Base-by-base conservation (phyloP, 2,797 vertebrate genomes). In the Sebastes wilsoni region DNA sequence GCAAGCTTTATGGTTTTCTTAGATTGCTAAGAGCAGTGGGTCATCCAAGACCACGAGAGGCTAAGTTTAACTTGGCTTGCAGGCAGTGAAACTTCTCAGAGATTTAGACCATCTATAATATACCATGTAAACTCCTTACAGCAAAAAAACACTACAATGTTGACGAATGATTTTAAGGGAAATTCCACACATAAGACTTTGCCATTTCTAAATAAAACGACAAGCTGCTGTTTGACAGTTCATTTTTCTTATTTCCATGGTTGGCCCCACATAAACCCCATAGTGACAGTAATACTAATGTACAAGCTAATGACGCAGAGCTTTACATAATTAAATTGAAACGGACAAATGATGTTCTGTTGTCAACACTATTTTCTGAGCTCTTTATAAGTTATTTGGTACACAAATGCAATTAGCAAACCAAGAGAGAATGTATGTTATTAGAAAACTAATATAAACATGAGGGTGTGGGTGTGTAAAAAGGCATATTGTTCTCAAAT, bases 31-130 rank as follows among this genome's bases (percentile, higher is more conserved):
- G 55, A 78, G 28, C 38, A 22, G 56, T 8, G 49, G 80, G 83
- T 87, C 81, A 78, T 84, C 73, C 83, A 82, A 90, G 83, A 52
- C 65, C 73, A 75, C n/a, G 42, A 75, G 66, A 87, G 81, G 60
- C 56, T 66, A 83, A 82, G 76, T 89, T 89, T 86, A 54, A 88
- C 68, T 89, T 91, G 86, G 81, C 82, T 1, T 12, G 10, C 22
- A 78, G 68, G 62, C 73, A 80, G 66, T 76, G 28, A 75, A 86
- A 76, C 42, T 0, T 91, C 64, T 75, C 81, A 80, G 49, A 58
- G 55, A 66, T 72, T 68, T 52, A 78, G 42, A 34, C 22, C 42
- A 71, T 87, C 54, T 20, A 27, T 75, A 38, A 77, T 79, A 69
- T 49, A 61, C 16, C 36, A 77, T 54, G 6, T 80, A 72, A 80